A percentile compares a stretch with the other conserved stretches of the same genome.
Evolutionary conservation across 2,797 vertebrate genomes (phyloP).

Genomic region (Heterohyrax brucei): DNA sequence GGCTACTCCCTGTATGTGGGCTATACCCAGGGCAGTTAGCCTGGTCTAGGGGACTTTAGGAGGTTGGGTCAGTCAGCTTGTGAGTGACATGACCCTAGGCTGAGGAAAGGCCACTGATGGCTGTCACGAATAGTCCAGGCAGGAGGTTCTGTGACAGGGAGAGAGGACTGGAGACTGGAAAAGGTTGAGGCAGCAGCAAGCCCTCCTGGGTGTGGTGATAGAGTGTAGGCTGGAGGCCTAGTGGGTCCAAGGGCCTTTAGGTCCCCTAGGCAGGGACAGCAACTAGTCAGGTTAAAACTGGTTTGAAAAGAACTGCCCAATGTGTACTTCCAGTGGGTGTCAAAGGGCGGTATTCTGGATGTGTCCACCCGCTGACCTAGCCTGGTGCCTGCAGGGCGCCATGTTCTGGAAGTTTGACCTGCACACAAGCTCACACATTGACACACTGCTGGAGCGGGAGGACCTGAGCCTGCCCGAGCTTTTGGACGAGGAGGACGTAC

Average conservation of each 20-base stretch:
- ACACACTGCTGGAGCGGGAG: constrained; percentile 89
- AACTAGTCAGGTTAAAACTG: too few relatives aligned
- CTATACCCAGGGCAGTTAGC: not conserved
- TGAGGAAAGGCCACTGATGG: not conserved
- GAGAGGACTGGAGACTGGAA: not conserved
- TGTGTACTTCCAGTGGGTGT: too few relatives aligned
- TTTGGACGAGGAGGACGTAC: constrained; percentile 91
- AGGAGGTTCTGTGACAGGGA: not conserved
- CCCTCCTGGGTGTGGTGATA: too few relatives aligned
- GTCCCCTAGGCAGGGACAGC: not conserved
- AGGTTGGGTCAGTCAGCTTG: not conserved
- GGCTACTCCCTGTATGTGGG: too few relatives aligned
- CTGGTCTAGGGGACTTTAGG: not conserved
- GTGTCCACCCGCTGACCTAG: not conserved
- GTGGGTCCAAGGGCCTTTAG: not conserved
- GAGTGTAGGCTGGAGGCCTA: not conserved
- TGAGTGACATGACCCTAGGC: not conserved
- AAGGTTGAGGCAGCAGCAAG: too few relatives aligned
- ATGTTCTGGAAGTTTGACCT: constrained; percentile 93
- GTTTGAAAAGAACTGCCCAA: too few relatives aligned
- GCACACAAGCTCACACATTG: constrained; percentile 90
- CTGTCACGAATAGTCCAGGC: rapidly evolving
- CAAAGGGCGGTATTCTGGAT: not conserved
- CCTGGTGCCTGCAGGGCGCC: constrained; percentile 84
- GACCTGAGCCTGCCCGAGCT: constrained; percentile 90